phyloP scores from a whole-genome alignment of 2,888 invertebrate genomes.

The Pegoplata infirma region DNA sequence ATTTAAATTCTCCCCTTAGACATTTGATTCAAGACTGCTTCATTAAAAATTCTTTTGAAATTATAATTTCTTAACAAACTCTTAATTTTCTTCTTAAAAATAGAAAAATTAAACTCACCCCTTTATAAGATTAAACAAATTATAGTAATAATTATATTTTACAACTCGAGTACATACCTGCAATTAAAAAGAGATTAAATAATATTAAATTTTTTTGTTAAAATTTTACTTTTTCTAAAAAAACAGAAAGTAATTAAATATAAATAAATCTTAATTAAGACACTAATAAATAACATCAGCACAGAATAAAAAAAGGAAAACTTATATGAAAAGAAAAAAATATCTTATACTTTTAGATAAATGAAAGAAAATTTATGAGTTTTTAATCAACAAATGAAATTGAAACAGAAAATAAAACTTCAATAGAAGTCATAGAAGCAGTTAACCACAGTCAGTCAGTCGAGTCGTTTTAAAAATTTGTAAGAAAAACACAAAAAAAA shows the following conservation, averaged over 20 bases:
- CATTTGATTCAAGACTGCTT: too few species aligned
- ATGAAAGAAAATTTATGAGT: slow-evolving; percentile 33
- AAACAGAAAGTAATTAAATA: slow-evolving; percentile 20
- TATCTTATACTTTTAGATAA: background rate
- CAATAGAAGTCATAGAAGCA: slow-evolving; percentile 45
- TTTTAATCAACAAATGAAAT: slow-evolving; percentile 26
- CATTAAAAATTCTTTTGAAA: background rate
- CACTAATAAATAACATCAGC: background rate
- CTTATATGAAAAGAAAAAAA: background rate
- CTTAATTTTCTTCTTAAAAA: too few species aligned
- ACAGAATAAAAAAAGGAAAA: background rate
- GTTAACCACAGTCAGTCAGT: too few species aligned
- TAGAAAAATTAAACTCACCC: slow-evolving; percentile 14
- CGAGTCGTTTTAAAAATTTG: background rate
- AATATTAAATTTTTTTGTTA: slow-evolving; percentile 9
- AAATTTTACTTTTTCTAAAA: background rate
- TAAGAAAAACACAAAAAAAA: background rate
- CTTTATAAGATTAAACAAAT: background rate
- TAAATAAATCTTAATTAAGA: slow-evolving; percentile 21
- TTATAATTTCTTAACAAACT: background rate
- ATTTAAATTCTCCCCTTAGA: too few species aligned
- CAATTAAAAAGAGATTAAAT: slow-evolving; percentile 53
- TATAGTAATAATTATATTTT: background rate
- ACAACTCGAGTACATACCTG: slow-evolving; percentile 43
- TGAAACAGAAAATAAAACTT: slow-evolving; percentile 15